Evolutionary conservation across 2,888 invertebrate genomes (phyloP).

Genomic region (Agonopterix arenella): DNA sequence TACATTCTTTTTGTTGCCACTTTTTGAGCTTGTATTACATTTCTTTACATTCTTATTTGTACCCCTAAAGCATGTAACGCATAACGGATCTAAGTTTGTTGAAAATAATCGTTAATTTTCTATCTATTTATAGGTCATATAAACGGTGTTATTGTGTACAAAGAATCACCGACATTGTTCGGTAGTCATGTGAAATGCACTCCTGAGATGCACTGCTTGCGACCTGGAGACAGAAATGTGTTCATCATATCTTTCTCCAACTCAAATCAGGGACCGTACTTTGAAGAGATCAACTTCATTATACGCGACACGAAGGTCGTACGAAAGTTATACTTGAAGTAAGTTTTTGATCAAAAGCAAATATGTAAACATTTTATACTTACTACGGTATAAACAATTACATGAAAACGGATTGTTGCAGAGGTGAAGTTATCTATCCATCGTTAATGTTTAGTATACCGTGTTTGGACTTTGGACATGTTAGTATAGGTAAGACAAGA

Average conservation of each 20-base stretch:
- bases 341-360: constrained; percentile 26
- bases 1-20: no score
- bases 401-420: constrained; percentile 40
- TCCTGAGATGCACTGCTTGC: constrained; percentile 60
- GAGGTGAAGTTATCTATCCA: constrained; percentile 79
- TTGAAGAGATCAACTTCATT: constrained; percentile 77
- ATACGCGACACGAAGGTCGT: constrained; percentile 77
- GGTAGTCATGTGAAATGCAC: constrained; percentile 73
- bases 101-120: no score
- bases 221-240: constrained; percentile 66
- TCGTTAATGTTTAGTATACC: constrained; percentile 70
- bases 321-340: constrained; percentile 76
- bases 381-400: neutral
- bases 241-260: constrained; percentile 77
- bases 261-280: constrained; percentile 76
- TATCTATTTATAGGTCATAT: constrained; percentile 67
- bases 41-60: no score
- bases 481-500: constrained; percentile 70
- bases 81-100: no score
- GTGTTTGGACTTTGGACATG: constrained; percentile 73
- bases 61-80: no score
- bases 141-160: constrained; percentile 72
- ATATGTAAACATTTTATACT: neutral
- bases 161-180: constrained; percentile 64
- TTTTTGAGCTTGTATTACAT: no score